Evolutionary conservation across 2,888 invertebrate genomes (phyloP), one percentile per base, ranked within the genome.

Genomic region (Cataglyphis albicans): DNA sequence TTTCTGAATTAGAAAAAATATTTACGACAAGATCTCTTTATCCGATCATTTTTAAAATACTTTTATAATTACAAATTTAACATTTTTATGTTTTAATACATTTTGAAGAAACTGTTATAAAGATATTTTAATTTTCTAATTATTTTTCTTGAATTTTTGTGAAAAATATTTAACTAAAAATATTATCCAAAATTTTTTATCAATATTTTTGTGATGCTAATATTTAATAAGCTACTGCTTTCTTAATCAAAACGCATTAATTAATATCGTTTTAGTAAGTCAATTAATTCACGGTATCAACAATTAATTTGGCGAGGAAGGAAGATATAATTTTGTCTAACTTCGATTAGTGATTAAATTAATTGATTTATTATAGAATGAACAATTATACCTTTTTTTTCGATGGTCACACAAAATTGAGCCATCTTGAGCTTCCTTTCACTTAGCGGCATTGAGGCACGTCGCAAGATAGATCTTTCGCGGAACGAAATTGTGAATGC

Each of bases 371-470:
- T 78, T 41, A 41, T 41, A 63, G 41, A 25, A 48, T 68, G 18
- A 41, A 63, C 4, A 44, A 38, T 61, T 57, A 67, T 25, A 25
- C 15, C 18, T 25, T 38, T 65, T 65, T 61, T 78, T 80, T 81
- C n/a, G 64, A 59, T 75, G 81, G 82, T 75, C 82, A 73, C 65
- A 80, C 83, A 52, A 88, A 88, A 90, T 85, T 83, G 29, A 61
- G 38, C 70, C 15, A 38, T 67, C 76, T 48, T 29, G 61, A 64
- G 70, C 52, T 87, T 52, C 89, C 89, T 89, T 89, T 89, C 90
- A 90, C 90, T 73, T 73, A 57, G 3, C 76, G 84, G 85, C 85
- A 89, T 89, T 89, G 88, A 72, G 55, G 38, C 35, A 10, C 67
- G 29, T 55, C 55, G 57, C 52, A 55, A 81, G 41, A 44, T 61